phyloP scores from a whole-genome alignment of 2,888 invertebrate genomes.

The Stictocephala bisonia region DNA sequence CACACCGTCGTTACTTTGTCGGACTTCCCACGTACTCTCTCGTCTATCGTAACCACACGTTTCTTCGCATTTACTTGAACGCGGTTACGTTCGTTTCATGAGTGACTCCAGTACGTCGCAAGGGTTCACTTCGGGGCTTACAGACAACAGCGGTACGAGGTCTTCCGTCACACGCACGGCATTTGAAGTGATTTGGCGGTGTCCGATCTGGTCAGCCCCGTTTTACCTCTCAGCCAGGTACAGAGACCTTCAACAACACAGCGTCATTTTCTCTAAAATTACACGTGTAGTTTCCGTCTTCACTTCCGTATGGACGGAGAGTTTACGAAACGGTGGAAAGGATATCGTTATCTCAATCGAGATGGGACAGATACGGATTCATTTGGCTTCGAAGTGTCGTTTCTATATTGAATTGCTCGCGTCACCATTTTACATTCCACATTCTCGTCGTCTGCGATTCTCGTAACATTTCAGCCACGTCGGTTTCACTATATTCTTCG shows the following conservation, averaged over 20 bases:
- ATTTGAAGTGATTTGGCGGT: no score
- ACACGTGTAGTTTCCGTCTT: conserved; percentile 17
- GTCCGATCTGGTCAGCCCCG: no score
- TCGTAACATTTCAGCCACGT: no score
- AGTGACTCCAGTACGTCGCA: not conserved
- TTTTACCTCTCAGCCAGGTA: no score
- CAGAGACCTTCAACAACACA: not conserved
- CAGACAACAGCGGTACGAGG: not conserved
- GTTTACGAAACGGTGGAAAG: conserved; percentile 9
- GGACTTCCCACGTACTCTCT: not conserved
- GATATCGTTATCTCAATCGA: not conserved
- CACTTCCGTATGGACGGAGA: not conserved
- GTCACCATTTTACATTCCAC: no score
- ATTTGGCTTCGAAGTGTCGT: no score
- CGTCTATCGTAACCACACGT: not conserved
- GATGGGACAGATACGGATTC: no score
- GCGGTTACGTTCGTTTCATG: not conserved
- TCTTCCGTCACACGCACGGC: not conserved
- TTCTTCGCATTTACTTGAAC: not conserved
- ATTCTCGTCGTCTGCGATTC: not conserved
- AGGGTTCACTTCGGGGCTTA: not conserved
- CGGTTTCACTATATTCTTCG: no score
- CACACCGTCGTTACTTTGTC: conserved; percentile 1
- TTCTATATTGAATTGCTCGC: no score
- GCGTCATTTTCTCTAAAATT: not conserved